These are phyloP conservation scores for Xanthia icteritia DNA, from an alignment of 2,888 invertebrate genomes.

Conservation along the genomic window DNA sequence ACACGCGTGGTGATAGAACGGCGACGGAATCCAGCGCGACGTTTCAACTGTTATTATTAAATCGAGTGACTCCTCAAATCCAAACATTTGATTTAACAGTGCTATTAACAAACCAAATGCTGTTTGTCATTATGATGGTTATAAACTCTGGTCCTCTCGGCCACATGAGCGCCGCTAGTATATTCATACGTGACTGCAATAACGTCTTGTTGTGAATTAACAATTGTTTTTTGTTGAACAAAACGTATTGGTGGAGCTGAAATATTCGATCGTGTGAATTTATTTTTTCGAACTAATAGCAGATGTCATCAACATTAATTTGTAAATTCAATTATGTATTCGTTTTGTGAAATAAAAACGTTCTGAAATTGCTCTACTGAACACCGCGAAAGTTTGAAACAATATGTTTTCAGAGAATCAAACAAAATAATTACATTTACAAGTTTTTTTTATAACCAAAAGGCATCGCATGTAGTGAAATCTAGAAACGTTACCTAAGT, in stretches of 20 bases:
- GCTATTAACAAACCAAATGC: constrained; percentile 68
- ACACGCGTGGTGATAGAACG: constrained; percentile 59
- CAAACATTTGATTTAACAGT: constrained; percentile 72
- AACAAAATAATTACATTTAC: neutral
- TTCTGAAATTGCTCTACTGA: neutral
- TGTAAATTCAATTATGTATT: constrained; percentile 10
- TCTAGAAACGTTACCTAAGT: neutral
- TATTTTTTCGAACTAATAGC: constrained; percentile 31
- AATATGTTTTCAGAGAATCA: neutral
- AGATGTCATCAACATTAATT: constrained; percentile 14
- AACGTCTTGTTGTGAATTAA: constrained; percentile 46
- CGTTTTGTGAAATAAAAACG: constrained; percentile 10
- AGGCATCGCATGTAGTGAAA: neutral
- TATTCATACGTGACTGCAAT: constrained; percentile 50
- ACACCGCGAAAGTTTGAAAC: neutral
- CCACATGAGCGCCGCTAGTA: constrained; percentile 58
- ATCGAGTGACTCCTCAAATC: constrained; percentile 70
- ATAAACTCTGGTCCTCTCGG: constrained; percentile 62
- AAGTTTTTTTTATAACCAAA: neutral
- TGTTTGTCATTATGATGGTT: constrained; percentile 66
- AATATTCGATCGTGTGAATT: constrained; percentile 49
- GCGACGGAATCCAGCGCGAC: constrained; percentile 41
- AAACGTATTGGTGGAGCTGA: constrained; percentile 27
- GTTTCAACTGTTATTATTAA: constrained; percentile 60
- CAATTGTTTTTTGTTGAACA: constrained; percentile 35